Conservation (phyloP, 2,113 vertebrate genomes). For the Thamnaconus septentrionalis region DNA sequence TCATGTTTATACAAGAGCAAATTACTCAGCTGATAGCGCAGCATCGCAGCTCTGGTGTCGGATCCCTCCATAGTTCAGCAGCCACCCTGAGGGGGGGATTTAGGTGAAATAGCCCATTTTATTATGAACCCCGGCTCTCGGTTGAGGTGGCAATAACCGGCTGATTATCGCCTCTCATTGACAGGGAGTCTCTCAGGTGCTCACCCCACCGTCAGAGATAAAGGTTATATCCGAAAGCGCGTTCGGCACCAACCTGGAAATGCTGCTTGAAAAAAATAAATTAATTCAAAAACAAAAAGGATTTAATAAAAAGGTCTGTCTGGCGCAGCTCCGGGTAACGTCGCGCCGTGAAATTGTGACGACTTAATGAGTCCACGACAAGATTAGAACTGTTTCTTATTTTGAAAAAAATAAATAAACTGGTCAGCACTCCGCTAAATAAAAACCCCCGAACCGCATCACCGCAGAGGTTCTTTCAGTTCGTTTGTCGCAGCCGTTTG, state of each 20-base stretch:
- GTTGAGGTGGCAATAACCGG: constrained; percentile 62
- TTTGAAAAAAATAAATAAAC: too few relatives aligned
- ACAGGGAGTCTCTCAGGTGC: constrained; percentile 32
- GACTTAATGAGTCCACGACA: not conserved
- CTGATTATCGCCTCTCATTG: constrained; percentile 54
- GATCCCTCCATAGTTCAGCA: constrained; percentile 67
- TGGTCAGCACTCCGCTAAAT: too few relatives aligned
- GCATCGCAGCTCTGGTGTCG: constrained; percentile 61
- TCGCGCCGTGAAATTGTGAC: not conserved
- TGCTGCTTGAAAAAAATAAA: not conserved
- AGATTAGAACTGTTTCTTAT: too few relatives aligned
- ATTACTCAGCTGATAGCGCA: constrained; percentile 69
- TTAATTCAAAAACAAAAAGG: not conserved
- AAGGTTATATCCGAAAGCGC: constrained; percentile 18
- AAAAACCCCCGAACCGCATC: too few relatives aligned
- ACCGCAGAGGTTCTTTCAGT: too few relatives aligned
- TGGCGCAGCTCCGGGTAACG: not conserved
- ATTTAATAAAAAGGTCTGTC: not conserved
- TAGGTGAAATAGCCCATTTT: constrained; percentile 73
- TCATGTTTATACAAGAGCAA: constrained; percentile 75
- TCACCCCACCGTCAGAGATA: constrained; percentile 19
- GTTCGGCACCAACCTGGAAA: not conserved
- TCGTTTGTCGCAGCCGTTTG: too few relatives aligned
- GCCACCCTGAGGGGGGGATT: constrained; percentile 63
- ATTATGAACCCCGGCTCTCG: constrained; percentile 65